These are phyloP conservation scores for Limnephilus marmoratus DNA, from an alignment of 2,888 invertebrate species.

Conservation along the genomic window DNA sequence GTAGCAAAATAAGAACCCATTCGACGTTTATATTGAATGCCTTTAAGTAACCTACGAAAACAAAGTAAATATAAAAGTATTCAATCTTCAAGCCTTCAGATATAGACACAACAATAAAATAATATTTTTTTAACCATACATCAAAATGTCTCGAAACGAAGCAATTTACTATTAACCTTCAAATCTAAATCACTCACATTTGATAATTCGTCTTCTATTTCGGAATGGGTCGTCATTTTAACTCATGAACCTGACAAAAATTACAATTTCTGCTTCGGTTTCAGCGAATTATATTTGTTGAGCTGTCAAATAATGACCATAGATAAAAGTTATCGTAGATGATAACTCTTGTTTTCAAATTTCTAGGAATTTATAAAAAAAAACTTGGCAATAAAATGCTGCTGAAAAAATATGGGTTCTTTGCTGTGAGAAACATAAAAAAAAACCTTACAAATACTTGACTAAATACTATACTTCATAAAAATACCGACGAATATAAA, in stretches of 20 bases:
- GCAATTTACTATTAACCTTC: not conserved
- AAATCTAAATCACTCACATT: constrained; percentile 27
- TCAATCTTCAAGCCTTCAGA: not conserved
- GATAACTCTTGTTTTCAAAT: not conserved
- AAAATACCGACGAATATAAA: too few relatives aligned
- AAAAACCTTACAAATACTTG: too few relatives aligned
- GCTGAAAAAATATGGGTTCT: too few relatives aligned
- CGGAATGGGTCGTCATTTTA: constrained; percentile 49
- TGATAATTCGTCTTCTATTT: constrained; percentile 55
- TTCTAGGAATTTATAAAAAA: too few relatives aligned
- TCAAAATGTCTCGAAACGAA: not conserved
- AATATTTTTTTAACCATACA: not conserved
- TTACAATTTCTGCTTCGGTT: not conserved
- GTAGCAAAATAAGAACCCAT: not conserved
- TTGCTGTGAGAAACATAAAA: too few relatives aligned
- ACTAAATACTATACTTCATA: too few relatives aligned
- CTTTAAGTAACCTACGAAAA: not conserved
- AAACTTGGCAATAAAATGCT: too few relatives aligned
- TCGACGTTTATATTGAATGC: not conserved
- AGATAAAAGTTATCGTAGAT: not conserved
- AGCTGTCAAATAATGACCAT: not conserved
- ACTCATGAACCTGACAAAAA: not conserved
- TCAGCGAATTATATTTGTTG: not conserved
- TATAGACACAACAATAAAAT: not conserved
- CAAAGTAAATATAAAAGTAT: not conserved